Conservation (phyloP, 2,888 invertebrate species). For the Carpatolechia fugitivella region DNA sequence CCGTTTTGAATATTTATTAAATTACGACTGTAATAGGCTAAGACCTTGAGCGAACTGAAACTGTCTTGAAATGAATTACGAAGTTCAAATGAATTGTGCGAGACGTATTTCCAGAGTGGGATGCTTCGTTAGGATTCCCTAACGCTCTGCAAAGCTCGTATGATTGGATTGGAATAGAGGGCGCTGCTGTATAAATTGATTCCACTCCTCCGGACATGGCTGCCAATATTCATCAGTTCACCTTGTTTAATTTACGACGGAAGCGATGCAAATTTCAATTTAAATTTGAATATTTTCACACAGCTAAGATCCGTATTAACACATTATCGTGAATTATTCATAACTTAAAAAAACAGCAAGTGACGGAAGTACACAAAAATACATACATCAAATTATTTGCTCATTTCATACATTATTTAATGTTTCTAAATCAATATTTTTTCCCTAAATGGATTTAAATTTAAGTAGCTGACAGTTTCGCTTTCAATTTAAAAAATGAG, state of each 20-base stretch:
- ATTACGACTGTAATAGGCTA: too few species aligned
- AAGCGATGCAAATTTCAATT: slow-evolving; percentile 24
- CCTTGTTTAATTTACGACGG: slow-evolving; percentile 27
- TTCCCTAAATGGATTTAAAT: too few species aligned
- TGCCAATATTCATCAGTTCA: slow-evolving; percentile 34
- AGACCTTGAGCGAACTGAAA: background rate
- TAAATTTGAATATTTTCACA: slow-evolving; percentile 14
- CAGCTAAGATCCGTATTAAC: slow-evolving; percentile 1
- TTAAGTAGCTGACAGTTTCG: too few species aligned
- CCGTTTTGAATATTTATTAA: too few species aligned
- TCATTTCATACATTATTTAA: too few species aligned
- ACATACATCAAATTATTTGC: too few species aligned
- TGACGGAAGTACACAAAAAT: background rate
- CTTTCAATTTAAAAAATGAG: too few species aligned
- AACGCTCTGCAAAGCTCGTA: background rate
- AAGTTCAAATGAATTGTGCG: background rate
- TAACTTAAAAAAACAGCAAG: background rate
- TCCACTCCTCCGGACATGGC: slow-evolving; percentile 27
- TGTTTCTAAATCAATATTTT: too few species aligned
- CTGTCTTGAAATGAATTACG: background rate
- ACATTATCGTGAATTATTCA: background rate
- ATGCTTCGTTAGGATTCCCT: background rate
- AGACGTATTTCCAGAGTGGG: too few species aligned
- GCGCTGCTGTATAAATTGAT: slow-evolving; percentile 25
- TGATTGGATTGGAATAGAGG: slow-evolving; percentile 1